phyloP scores from a whole-genome alignment of 2,113 vertebrate genomes.

The Dunckerocampus dactyliophorus region DNA sequence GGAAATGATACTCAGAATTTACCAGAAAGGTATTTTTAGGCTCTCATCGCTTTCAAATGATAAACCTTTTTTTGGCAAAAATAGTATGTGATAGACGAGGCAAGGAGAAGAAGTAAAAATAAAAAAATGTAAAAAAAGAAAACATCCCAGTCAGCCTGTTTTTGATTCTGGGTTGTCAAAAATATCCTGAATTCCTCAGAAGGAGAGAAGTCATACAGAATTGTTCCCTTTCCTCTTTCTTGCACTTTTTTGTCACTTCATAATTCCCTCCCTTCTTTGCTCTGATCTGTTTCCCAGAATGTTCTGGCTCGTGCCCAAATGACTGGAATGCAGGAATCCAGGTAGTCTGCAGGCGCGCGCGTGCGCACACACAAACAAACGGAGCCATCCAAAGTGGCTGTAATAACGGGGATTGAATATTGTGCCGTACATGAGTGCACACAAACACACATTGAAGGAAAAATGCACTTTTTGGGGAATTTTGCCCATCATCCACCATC shows the following conservation, averaged over 20 bases:
- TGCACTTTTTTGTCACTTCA: constrained; percentile 24
- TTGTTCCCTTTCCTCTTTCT: constrained; percentile 28
- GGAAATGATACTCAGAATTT: background rate
- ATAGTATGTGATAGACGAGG: background rate
- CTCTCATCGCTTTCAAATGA: background rate
- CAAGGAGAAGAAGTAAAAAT: background rate
- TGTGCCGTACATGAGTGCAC: constrained; percentile 1
- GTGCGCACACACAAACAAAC: constrained; percentile 7
- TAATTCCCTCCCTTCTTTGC: constrained; percentile 29
- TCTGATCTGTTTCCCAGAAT: constrained; percentile 43
- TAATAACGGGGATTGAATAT: too few relatives aligned
- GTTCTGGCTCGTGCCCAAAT: constrained; percentile 55
- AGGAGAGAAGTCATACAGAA: constrained; percentile 39
- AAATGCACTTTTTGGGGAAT: too few relatives aligned
- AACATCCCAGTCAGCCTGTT: constrained; percentile 14
- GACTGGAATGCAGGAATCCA: constrained; percentile 69
- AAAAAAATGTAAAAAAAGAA: background rate
- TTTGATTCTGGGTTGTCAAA: constrained; percentile 28
- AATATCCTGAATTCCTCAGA: constrained; percentile 42
- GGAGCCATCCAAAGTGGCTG: background rate
- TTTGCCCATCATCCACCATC: too few relatives aligned
- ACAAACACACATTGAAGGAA: background rate
- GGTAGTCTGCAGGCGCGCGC: constrained; percentile 43
- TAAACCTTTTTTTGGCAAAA: background rate
- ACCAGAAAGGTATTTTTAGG: background rate